Percentiles rank a stretch among this genome's conserved stretches.
phyloP scores from a whole-genome alignment of 2,113 vertebrate genomes.

The Mustela lutreola region DNA sequence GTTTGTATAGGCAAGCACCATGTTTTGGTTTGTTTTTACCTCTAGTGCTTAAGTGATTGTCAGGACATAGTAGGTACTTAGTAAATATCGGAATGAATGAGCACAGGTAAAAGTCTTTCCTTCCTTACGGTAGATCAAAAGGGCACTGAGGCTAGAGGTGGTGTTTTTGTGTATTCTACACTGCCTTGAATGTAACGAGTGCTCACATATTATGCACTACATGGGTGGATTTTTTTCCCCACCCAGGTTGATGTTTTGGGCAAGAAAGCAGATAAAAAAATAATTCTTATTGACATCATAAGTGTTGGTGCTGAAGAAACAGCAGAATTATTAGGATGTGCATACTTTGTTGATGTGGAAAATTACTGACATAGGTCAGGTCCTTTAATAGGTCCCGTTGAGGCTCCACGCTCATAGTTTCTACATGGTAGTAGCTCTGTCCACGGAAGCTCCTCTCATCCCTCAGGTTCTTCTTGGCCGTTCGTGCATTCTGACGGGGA shows the following conservation, averaged over 20 bases:
- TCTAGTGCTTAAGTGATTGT: neutral
- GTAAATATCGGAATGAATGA: neutral
- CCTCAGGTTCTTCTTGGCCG: neutral
- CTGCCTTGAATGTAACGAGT: neutral
- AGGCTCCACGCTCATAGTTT: neutral
- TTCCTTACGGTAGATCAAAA: neutral
- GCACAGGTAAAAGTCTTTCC: neutral
- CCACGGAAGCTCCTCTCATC: neutral
- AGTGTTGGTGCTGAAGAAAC: neutral
- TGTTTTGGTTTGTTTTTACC: neutral
- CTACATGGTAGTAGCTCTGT: too few species aligned
- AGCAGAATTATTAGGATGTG: neutral
- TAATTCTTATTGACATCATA: neutral
- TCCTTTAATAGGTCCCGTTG: neutral
- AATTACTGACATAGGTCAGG: neutral
- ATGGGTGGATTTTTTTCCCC: neutral
- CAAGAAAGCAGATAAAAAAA: neutral
- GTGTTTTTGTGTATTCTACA: neutral
- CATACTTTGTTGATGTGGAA: neutral
- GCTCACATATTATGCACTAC: neutral
- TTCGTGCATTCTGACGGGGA: neutral
- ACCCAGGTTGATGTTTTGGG: neutral
- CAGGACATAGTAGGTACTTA: neutral
- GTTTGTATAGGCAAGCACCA: neutral
- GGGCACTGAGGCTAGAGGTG: neutral